Evolutionary conservation across 2,113 vertebrate genomes (phyloP).

Genomic region (Jaculus jaculus): DNA sequence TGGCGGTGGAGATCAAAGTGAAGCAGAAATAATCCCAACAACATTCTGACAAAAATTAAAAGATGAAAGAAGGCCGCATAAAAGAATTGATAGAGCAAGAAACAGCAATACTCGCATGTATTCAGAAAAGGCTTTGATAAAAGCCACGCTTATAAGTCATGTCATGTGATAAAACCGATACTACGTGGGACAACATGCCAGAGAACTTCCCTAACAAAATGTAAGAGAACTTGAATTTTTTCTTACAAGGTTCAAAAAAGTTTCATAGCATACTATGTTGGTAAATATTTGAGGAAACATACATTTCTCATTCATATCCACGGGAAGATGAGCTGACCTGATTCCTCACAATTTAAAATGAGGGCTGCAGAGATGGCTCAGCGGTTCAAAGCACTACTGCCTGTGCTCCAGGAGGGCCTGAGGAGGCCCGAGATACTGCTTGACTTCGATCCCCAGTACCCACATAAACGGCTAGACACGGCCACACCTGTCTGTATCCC

Average conservation of each 20-base stretch:
- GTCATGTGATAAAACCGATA: background rate
- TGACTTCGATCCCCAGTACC: too few relatives aligned
- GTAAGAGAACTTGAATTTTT: background rate
- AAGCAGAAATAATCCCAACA: constrained; percentile 26
- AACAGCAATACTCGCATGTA: background rate
- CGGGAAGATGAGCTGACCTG: background rate
- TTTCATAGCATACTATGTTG: background rate
- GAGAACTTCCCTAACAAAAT: background rate
- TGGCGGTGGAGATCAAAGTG: constrained; percentile 45
- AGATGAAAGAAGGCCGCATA: constrained; percentile 39
- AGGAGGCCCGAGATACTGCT: too few relatives aligned
- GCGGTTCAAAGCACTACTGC: too few relatives aligned
- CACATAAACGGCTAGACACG: too few relatives aligned
- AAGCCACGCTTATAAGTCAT: background rate
- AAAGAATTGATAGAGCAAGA: background rate
- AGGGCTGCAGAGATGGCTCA: too few relatives aligned
- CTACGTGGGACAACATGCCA: background rate
- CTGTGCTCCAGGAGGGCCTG: too few relatives aligned
- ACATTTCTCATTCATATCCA: background rate
- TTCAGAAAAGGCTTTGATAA: constrained; percentile 30
- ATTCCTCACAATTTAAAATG: background rate
- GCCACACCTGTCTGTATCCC: too few relatives aligned
- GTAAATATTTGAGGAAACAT: background rate
- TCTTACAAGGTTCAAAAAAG: background rate
- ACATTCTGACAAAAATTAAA: constrained; percentile 42